phyloP scores from a whole-genome alignment of 2,113 vertebrate genomes.

The Ciconia stormi region DNA sequence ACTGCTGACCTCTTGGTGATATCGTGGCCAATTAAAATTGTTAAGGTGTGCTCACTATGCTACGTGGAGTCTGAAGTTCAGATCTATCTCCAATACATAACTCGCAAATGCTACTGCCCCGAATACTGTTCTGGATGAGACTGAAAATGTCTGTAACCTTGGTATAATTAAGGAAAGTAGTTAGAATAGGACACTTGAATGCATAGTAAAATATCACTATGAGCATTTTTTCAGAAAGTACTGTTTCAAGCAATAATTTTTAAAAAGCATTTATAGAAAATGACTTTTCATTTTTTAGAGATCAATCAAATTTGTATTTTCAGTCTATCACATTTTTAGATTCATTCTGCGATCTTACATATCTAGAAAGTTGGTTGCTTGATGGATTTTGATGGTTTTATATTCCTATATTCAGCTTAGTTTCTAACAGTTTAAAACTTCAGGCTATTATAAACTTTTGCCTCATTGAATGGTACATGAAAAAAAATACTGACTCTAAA shows the following conservation, averaged over 20 bases:
- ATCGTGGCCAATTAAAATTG: neutral
- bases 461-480: neutral
- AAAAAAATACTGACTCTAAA: neutral
- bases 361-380: neutral
- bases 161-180: neutral
- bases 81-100: neutral
- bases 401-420: neutral
- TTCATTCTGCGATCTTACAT: neutral
- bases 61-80: neutral
- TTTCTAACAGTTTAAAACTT: constrained; percentile 17
- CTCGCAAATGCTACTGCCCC: neutral
- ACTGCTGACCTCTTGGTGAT: neutral
- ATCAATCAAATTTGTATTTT: neutral
- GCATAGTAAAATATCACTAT: neutral
- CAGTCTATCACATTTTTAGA: neutral
- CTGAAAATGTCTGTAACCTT: neutral
- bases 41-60: neutral
- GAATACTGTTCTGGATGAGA: neutral
- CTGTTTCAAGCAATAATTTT: neutral
- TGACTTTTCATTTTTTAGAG: neutral
- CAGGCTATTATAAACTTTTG: neutral
- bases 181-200: neutral
- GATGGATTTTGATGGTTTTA: neutral
- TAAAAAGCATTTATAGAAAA: neutral
- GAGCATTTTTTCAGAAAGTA: neutral